Percentiles rank a stretch among this genome's conserved stretches.
Conservation (phyloP, 2,888 invertebrate genomes). For the Pollenia griseotomentosa region DNA sequence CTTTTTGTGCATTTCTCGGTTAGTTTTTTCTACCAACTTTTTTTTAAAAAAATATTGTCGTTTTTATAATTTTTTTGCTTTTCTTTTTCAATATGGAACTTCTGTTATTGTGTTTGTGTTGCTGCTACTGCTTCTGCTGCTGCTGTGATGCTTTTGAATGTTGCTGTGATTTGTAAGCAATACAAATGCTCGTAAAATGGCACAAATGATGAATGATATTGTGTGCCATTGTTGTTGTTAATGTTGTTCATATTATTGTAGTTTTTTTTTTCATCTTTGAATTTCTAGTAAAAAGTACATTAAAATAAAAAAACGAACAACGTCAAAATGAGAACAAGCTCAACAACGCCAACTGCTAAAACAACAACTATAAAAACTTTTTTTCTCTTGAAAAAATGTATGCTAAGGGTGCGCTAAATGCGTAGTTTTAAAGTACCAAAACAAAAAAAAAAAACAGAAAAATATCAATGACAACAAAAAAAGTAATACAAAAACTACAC, state of each 20-base stretch:
- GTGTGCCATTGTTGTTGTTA: slow-evolving; percentile 29
- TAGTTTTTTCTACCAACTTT: slow-evolving; percentile 44
- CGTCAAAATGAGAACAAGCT: slow-evolving; percentile 46
- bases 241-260: slow-evolving; percentile 33
- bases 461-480: not conserved
- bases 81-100: slow-evolving; percentile 24
- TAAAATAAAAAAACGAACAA: slow-evolving; percentile 17
- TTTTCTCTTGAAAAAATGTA: slow-evolving; percentile 43
- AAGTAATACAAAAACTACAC: not conserved
- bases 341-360: slow-evolving; percentile 35
- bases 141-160: slow-evolving; percentile 59
- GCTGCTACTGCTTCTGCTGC: slow-evolving; percentile 28
- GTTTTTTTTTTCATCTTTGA: not conserved
- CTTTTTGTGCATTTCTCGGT: slow-evolving; percentile 67
- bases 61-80: slow-evolving; percentile 31
- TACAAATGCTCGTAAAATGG: slow-evolving; percentile 73
- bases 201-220: slow-evolving; percentile 74
- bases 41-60: not conserved
- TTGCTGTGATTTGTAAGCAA: slow-evolving; percentile 74
- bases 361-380: slow-evolving; percentile 42
- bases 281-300: not conserved
- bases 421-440: slow-evolving; percentile 49
- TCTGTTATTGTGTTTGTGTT: slow-evolving; percentile 34
- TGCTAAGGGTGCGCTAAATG: slow-evolving; percentile 71
- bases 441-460: slow-evolving; percentile 7